Conservation (phyloP, 2,888 invertebrate genomes). For the Heterodera filipjevi region DNA sequence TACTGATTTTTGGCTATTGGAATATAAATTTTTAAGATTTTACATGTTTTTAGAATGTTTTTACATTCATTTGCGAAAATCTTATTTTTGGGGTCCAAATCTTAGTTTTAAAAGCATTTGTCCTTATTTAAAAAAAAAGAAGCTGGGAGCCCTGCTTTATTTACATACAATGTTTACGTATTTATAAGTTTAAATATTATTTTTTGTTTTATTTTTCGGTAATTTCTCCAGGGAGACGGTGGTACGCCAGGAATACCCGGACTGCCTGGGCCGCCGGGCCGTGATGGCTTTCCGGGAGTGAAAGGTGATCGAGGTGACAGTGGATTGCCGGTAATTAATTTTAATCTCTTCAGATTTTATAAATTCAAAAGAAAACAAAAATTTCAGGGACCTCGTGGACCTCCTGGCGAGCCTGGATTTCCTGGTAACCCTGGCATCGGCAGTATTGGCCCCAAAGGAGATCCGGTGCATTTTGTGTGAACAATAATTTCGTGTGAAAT, state of each 20-base stretch:
- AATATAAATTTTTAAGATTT: too few species aligned
- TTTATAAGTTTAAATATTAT: too few species aligned
- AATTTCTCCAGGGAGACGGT: constrained; percentile 65
- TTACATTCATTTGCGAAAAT: too few species aligned
- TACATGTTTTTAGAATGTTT: too few species aligned
- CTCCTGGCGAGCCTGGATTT: constrained; percentile 60
- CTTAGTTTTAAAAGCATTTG: too few species aligned
- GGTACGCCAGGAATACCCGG: constrained; percentile 74
- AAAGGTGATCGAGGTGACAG: constrained; percentile 65
- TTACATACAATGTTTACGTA: too few species aligned
- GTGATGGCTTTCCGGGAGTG: constrained; percentile 65
- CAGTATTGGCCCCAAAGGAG: constrained; percentile 65
- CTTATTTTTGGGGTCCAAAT: too few species aligned
- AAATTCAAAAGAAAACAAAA: background rate
- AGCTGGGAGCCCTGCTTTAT: too few species aligned
- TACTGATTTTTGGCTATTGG: too few species aligned
- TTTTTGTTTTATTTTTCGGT: too few species aligned
- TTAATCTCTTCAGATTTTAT: too few species aligned
- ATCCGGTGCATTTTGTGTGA: constrained; percentile 55
- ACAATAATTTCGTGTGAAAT: background rate
- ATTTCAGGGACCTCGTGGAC: constrained; percentile 64
- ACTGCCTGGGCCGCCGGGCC: constrained; percentile 64
- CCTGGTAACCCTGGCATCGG: constrained; percentile 65
- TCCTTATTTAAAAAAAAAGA: too few species aligned
- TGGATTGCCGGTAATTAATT: constrained; percentile 57